phyloP scores from a whole-genome alignment of 1,140 invertebrate species.

The Calliopsis andreniformis region DNA sequence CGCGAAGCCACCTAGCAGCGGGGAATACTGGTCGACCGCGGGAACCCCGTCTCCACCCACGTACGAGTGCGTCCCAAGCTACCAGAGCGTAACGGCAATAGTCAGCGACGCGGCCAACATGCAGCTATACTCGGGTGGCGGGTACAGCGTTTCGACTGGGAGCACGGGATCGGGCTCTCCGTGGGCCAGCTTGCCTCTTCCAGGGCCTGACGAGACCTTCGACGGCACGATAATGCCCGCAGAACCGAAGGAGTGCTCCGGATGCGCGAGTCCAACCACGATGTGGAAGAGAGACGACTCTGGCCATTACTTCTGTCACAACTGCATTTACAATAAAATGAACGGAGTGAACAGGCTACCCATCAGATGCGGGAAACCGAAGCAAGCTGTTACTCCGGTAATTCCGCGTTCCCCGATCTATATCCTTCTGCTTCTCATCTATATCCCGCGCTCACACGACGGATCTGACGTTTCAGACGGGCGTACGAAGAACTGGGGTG shows the following conservation, averaged over 20 bases:
- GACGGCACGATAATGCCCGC: constrained; percentile 67
- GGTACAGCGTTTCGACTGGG: constrained; percentile 65
- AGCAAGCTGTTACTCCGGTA: constrained; percentile 80
- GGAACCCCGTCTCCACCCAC: constrained; percentile 67
- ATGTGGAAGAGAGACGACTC: constrained; percentile 94
- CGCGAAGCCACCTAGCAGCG: constrained; percentile 67
- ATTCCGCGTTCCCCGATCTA: constrained; percentile 21
- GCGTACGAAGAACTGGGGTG: constrained; percentile 88
- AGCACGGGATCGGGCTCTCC: constrained; percentile 66
- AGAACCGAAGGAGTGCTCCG: constrained; percentile 92
- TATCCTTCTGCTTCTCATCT: too few relatives aligned
- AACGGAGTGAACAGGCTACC: constrained; percentile 93
- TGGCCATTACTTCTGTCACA: constrained; percentile 95
- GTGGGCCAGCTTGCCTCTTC: constrained; percentile 65
- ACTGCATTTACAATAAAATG: constrained; percentile 92
- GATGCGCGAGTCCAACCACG: constrained; percentile 93
- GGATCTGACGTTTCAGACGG: constrained; percentile 81
- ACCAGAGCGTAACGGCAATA: constrained; percentile 65
- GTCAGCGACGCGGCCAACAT: constrained; percentile 70
- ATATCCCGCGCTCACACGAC: too few relatives aligned
- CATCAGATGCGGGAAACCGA: constrained; percentile 81
- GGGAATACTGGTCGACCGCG: constrained; percentile 70
- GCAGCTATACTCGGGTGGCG: constrained; percentile 70
- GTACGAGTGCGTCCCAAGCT: constrained; percentile 72
- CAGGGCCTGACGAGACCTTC: constrained; percentile 69